Evolutionary conservation across 2,113 vertebrate species (phyloP), one percentile per base, ranked within the genome.

Genomic region (Paramormyrops kingsleyae): DNA sequence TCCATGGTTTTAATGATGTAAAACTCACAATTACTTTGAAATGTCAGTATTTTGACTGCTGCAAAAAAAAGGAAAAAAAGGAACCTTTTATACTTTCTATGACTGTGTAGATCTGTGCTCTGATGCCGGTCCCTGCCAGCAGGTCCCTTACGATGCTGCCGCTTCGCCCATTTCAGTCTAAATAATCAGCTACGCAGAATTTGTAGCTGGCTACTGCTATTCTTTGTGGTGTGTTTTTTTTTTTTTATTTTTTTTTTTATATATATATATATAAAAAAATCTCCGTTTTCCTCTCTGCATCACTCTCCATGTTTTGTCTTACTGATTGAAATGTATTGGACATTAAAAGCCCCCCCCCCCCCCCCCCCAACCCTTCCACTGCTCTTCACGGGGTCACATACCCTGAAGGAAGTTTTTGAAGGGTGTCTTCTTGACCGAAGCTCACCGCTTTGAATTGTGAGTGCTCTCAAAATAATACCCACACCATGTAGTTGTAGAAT

Each of bases 31-130:
- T 97, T 97, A 96, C 97, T 98, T 98, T 97, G 35, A 77, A 98
- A 98, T 98, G 97, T 98, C 97, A 98, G 97, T 98, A 98, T 98
- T 98, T 97, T 95, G 96, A 97, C 97, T 97, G 97, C 98, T 98
- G 97, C 97, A 97, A 97, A 66, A n/a, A 62, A 10, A 27, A 3
- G 1, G 4, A 59, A 66, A 66, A 70, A 27, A 27, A 70, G 97
- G 97, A 97, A 97, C 98, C 97, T 99, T 98, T 99, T 98, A 95
- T 97, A 98, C 98, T 97, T 95, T 97, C 96, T 96, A 95, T 95
- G 95, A 96, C 97, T 96, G 95, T 97, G 96, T 97, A 93, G 95
- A 95, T 97, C 95, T 96, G 97, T 94, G 97, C 94, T 95, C 93
- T 94, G 96, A 96, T 94, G 97, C 97, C 97, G 97, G 97, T 97